Percentiles rank a stretch among this genome's conserved stretches.
Conservation (phyloP, 2,888 invertebrate genomes). For the Candidula unifasciata region DNA sequence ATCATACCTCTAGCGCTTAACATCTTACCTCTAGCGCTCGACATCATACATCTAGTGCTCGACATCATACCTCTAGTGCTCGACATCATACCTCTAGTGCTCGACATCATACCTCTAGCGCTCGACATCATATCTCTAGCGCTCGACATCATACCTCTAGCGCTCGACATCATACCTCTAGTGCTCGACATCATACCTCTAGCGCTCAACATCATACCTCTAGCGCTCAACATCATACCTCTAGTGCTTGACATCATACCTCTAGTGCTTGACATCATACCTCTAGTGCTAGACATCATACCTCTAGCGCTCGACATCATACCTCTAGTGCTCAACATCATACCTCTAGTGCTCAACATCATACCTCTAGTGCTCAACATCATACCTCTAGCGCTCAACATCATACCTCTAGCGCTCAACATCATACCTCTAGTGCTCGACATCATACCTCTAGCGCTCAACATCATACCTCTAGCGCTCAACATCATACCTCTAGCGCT, state of each 20-base stretch:
- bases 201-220: constrained; percentile 92
- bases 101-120: constrained; percentile 89
- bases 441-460: constrained; percentile 91
- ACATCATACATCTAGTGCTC: constrained; percentile 91
- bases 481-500: constrained; percentile 90
- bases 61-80: constrained; percentile 90
- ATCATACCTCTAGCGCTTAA: too few species aligned
- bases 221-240: constrained; percentile 92
- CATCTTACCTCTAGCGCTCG: constrained; percentile 88
- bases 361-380: constrained; percentile 89
- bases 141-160: constrained; percentile 92
- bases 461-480: constrained; percentile 91
- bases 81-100: constrained; percentile 92
- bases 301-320: constrained; percentile 91
- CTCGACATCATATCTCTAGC: constrained; percentile 89
- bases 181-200: constrained; percentile 89
- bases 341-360: constrained; percentile 91
- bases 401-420: constrained; percentile 89
- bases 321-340: constrained; percentile 91
- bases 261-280: constrained; percentile 92
- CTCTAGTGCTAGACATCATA: too few species aligned
- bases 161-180: constrained; percentile 91
- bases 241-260: constrained; percentile 91
- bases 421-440: constrained; percentile 89
- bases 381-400: constrained; percentile 92